Percentiles rank a stretch among this genome's conserved stretches.
These are phyloP conservation scores for Recurvirostra avosetta DNA, from an alignment of 2,113 vertebrate genomes.

Conservation along the genomic window DNA sequence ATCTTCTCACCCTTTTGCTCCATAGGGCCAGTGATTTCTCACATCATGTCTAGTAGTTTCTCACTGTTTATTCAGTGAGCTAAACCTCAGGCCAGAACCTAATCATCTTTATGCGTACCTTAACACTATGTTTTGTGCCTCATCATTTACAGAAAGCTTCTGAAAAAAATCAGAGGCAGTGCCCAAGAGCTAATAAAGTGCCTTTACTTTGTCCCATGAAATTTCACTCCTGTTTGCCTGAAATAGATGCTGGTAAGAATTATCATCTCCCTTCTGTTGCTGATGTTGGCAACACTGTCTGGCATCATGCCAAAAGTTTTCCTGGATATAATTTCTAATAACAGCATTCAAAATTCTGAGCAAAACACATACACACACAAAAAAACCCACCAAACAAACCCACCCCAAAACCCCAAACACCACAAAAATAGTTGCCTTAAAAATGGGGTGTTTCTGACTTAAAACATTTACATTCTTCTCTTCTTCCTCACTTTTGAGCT, in stretches of 20 bases:
- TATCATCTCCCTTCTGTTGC: not conserved
- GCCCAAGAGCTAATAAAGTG: not conserved
- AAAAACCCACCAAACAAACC: not conserved
- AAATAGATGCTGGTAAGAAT: not conserved
- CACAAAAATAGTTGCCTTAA: not conserved
- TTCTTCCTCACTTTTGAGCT: not conserved
- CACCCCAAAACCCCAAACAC: accelerated
- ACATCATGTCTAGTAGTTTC: accelerated
- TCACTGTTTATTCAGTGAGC: not conserved
- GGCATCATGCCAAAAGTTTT: not conserved
- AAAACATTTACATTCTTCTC: not conserved
- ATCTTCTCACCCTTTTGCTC: not conserved
- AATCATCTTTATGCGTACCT: not conserved
- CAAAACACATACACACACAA: not conserved
- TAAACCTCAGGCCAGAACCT: not conserved
- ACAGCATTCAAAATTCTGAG: not conserved
- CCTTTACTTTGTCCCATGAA: not conserved
- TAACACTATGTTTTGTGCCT: not conserved
- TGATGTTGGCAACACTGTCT: not conserved
- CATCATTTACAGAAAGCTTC: not conserved
- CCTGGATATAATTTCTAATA: not conserved
- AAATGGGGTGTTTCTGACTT: not conserved
- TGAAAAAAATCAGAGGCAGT: not conserved
- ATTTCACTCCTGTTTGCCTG: not conserved
- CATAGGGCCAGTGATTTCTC: not conserved